Conservation (phyloP, 2,797 vertebrate genomes). For the Galaxias olidus region DNA sequence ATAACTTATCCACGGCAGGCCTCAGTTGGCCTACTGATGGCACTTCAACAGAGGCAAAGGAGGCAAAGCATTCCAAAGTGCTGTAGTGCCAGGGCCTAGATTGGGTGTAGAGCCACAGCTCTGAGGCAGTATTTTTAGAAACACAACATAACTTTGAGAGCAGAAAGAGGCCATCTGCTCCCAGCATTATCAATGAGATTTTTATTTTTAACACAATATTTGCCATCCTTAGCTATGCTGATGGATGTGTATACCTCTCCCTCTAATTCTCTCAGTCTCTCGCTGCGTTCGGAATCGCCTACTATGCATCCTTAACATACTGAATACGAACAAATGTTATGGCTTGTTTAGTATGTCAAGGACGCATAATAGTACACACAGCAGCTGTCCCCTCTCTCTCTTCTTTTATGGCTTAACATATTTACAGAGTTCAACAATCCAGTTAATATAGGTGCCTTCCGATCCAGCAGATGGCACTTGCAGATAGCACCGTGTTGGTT, state of each 20-base stretch:
- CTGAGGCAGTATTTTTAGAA: slow-evolving; percentile 64
- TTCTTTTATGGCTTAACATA: background rate
- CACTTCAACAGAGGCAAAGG: slow-evolving; percentile 28
- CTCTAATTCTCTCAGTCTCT: background rate
- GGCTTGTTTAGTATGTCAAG: too few species aligned
- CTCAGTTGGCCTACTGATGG: too few species aligned
- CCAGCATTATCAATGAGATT: slow-evolving; percentile 31
- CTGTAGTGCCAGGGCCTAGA: slow-evolving; percentile 48
- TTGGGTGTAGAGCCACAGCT: slow-evolving; percentile 45
- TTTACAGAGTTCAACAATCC: slow-evolving; percentile 37
- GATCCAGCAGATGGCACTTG: slow-evolving; percentile 60
- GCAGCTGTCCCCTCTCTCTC: background rate
- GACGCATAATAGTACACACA: background rate
- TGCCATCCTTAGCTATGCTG: slow-evolving; percentile 19
- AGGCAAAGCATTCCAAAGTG: slow-evolving; percentile 8
- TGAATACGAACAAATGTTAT: too few species aligned
- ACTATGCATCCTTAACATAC: too few species aligned
- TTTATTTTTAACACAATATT: slow-evolving; percentile 10
- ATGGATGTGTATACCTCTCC: slow-evolving; percentile 5
- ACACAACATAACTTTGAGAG: slow-evolving; percentile 54
- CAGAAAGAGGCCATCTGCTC: slow-evolving; percentile 37
- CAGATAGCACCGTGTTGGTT: slow-evolving; percentile 48
- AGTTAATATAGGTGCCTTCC: slow-evolving; percentile 29
- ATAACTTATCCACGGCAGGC: too few species aligned
- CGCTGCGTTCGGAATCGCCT: too few species aligned